Evolutionary conservation across 2,888 invertebrate genomes (phyloP).

Genomic region (Nephrotoma flavescens): DNA sequence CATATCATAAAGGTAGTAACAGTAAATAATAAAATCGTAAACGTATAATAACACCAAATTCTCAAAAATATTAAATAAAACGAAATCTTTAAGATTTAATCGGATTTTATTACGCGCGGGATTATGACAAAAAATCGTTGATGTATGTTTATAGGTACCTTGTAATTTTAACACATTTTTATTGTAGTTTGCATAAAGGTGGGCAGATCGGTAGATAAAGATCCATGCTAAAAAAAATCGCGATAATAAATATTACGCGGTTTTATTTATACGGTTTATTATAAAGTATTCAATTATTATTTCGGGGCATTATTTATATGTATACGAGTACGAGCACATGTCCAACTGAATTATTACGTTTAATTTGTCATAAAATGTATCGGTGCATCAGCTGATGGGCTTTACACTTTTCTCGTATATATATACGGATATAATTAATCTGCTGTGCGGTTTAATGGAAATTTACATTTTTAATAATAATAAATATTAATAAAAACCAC

Average conservation of each 20-base stretch:
- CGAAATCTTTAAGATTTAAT: neutral
- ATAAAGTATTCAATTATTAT: no score
- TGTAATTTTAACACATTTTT: neutral
- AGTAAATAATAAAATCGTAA: neutral
- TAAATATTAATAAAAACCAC: neutral
- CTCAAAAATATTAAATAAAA: neutral
- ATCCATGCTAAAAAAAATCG: neutral
- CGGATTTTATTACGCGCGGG: neutral
- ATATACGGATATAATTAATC: neutral
- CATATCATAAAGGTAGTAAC: neutral
- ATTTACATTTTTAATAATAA: neutral
- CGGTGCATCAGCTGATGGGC: neutral
- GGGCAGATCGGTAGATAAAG: neutral
- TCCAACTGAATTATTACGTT: neutral
- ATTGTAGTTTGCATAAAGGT: neutral
- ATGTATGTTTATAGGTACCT: neutral
- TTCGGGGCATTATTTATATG: neutral
- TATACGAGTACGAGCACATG: neutral
- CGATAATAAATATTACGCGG: neutral
- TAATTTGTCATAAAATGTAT: neutral
- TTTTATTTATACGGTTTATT: neutral
- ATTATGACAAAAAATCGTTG: neutral
- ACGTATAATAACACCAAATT: neutral
- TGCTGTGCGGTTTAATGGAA: neutral
- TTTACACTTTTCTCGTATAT: neutral